A percentile compares a stretch with the other conserved stretches of the same genome.
phyloP scores from a whole-genome alignment of 2,797 vertebrate genomes.

The Dromococcyx pavoninus region DNA sequence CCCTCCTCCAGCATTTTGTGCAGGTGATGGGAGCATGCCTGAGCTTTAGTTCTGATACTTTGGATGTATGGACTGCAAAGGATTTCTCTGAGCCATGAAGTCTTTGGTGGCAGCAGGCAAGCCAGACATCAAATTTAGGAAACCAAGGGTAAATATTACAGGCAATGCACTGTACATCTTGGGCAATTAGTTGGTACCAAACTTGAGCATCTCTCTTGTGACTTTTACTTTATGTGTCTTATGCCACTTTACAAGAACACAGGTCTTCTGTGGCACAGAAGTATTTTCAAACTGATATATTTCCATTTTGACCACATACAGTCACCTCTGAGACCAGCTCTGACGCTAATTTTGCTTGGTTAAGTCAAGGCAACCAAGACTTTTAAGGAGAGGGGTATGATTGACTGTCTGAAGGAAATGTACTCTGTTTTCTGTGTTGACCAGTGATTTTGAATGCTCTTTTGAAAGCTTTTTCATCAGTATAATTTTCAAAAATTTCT shows the following conservation, averaged over 20 bases:
- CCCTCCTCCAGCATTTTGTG: background rate
- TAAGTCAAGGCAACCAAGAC: background rate
- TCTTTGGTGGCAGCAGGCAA: background rate
- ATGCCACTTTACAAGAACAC: background rate
- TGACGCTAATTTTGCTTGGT: background rate
- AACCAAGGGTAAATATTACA: background rate
- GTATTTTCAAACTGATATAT: background rate
- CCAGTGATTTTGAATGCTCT: background rate
- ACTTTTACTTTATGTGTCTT: background rate
- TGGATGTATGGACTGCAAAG: background rate
- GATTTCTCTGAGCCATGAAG: background rate
- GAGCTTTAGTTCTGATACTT: background rate
- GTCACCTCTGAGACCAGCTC: background rate
- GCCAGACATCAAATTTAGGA: background rate
- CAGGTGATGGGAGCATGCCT: background rate
- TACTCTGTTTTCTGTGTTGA: background rate
- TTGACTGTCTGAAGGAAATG: background rate
- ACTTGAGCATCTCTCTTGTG: background rate
- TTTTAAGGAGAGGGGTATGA: background rate
- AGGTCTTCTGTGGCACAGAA: background rate
- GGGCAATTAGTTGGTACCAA: background rate
- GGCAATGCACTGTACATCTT: background rate
- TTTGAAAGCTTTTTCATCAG: background rate
- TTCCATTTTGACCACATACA: background rate
- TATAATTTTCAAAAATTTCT: background rate